Evolutionary conservation across 92 coral and sea anemone genomes (phyloP).

Genomic region (Siderastrea radians): DNA sequence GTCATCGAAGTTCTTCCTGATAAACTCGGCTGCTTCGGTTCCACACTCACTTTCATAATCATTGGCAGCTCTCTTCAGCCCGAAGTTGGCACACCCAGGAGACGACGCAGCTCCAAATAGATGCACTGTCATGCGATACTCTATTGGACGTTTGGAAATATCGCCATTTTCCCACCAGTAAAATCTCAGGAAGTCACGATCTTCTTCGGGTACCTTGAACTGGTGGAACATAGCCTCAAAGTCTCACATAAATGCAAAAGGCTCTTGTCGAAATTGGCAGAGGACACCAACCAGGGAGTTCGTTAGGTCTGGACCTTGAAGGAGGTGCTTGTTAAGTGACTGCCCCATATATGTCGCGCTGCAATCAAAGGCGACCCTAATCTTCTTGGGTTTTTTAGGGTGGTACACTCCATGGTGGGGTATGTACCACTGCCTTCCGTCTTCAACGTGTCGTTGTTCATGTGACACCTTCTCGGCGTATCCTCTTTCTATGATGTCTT

Average conservation of each 20-base stretch:
- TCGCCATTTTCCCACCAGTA: conserved; percentile 49
- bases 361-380: background rate
- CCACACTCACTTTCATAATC: conserved; percentile 44
- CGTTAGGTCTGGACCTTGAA: conserved; percentile 62
- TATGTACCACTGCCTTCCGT: conserved; percentile 45
- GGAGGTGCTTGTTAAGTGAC: conserved; percentile 41
- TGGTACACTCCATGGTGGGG: conserved; percentile 67
- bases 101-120: conserved; percentile 63
- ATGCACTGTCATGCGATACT: conserved; percentile 59
- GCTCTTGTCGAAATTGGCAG: conserved; percentile 49
- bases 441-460: background rate
- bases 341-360: conserved; percentile 3
- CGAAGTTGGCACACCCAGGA: conserved; percentile 59
- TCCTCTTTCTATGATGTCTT: conserved; percentile 35
- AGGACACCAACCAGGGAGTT: conserved; percentile 55
- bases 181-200: conserved; percentile 34
- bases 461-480: conserved; percentile 52
- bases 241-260: conserved; percentile 56
- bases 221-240: conserved; percentile 60
- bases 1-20: conserved; percentile 52
- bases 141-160: conserved; percentile 4
- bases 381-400: background rate
- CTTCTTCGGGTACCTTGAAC: conserved; percentile 27
- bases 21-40: conserved; percentile 36
- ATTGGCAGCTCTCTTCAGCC: conserved; percentile 39